Evolutionary conservation across 1,140 invertebrate genomes (phyloP), one percentile per base, ranked within the genome.

Genomic region (Nephila pilipes): DNA sequence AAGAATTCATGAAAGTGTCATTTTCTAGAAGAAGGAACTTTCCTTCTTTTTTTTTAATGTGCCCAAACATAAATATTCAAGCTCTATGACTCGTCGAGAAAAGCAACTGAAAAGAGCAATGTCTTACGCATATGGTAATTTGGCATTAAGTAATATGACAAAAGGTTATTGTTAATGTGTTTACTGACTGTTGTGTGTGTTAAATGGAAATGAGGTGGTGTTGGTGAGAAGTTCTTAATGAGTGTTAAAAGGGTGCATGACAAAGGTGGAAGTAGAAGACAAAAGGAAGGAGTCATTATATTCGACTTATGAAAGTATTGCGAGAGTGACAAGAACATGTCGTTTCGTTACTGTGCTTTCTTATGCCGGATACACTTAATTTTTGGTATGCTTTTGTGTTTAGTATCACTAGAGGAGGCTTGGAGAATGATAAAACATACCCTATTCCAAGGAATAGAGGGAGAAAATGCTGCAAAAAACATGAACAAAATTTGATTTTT

Each of bases 1-100:
- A 81, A 81, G 46, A 81, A 81, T 81, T 81, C 80, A n/a, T 81
- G 38, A 25, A 46, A 46, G 80, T 81, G 80, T 81, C 80, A 81
- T 81, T 81, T 81, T 81, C 80, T 12, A 0, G 12, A 0, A 36
- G 36, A 75, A 3, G 18, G 69, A 18, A 32, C 16, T 6, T 32
- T 18, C 25, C 75, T 46, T 81, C 25, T 54, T 20, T 55, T 81
- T 29, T 81, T 16, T 54, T 55, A 25, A 81, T 81, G 80, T 22
- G 4, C 1, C 3, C 6, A n/a, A 25, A 25, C 38, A 25, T 55
- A 81, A 54, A 54, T 81, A 54, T 25, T 25, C n/a, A 46, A 81
- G 22, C 10, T 81, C 10, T 22, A 46, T 3, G 79, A 32, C 18
- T 80, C 8, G 18, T 38, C 14, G 32, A 38, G 46, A 46, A 10